A percentile compares a stretch with the other conserved stretches of the same genome.
Conservation (phyloP, 2,888 invertebrate species). For the Tachina fera region DNA sequence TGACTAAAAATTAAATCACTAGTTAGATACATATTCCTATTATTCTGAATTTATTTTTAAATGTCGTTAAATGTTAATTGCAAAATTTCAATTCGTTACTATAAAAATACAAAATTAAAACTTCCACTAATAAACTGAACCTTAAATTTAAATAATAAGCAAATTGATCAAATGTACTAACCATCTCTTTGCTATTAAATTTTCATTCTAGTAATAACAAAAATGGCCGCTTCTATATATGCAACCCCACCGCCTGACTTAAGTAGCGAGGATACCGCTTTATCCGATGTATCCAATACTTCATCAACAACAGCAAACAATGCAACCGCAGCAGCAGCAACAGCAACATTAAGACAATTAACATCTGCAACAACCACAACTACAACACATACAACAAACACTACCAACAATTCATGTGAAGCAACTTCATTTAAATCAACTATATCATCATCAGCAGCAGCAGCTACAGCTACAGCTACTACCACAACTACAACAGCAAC, state of each 20-base stretch:
- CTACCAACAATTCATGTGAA: slow-evolving; percentile 22
- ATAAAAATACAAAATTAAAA: neutral
- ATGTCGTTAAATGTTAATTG: no score
- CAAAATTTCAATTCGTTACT: no score
- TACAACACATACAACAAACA: slow-evolving; percentile 40
- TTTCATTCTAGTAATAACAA: slow-evolving; percentile 80
- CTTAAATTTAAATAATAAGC: no score
- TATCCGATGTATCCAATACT: slow-evolving; percentile 82
- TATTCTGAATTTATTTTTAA: no score
- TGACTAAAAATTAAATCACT: no score
- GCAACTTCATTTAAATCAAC: slow-evolving; percentile 30
- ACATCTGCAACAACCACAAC: slow-evolving; percentile 43
- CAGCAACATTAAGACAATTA: slow-evolving; percentile 53
- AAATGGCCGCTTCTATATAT: slow-evolving; percentile 83
- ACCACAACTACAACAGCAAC: slow-evolving; percentile 49
- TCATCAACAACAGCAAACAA: slow-evolving; percentile 74
- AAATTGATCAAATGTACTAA: slow-evolving; percentile 67
- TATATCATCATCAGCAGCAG: slow-evolving; percentile 23
- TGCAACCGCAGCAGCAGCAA: slow-evolving; percentile 63
- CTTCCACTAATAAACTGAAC: slow-evolving; percentile 16
- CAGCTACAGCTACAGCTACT: slow-evolving; percentile 43
- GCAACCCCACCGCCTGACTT: slow-evolving; percentile 83
- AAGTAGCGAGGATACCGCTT: slow-evolving; percentile 83
- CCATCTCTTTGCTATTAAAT: slow-evolving; percentile 28
- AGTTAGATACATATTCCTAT: no score